Evolutionary conservation across 2,797 vertebrate species (phyloP).

Genomic region (Tinamus major): DNA sequence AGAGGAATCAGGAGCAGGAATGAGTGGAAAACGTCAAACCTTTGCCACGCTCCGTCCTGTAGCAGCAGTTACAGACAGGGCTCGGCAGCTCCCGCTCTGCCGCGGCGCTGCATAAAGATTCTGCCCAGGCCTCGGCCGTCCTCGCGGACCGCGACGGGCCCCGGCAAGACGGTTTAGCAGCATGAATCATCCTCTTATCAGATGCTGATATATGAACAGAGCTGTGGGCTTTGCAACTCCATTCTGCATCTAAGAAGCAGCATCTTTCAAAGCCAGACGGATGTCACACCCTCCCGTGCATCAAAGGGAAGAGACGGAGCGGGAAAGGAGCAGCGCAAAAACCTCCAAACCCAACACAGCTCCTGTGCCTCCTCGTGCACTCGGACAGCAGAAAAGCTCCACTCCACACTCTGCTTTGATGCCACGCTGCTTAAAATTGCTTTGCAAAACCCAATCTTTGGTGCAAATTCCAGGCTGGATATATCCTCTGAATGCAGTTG

Average conservation of each 20-base stretch:
- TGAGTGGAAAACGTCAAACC: conserved; percentile 29
- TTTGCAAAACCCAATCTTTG: conserved; percentile 30
- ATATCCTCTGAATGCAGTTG: neutral
- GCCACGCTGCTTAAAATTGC: neutral
- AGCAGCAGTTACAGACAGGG: neutral
- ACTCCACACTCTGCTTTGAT: neutral
- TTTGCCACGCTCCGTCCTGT: neutral
- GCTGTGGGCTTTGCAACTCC: conserved; percentile 44
- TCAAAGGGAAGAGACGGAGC: conserved; percentile 25
- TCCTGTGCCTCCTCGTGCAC: neutral
- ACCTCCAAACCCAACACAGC: neutral
- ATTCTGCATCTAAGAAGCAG: conserved; percentile 39
- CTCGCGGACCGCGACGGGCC: neutral
- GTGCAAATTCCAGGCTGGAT: conserved; percentile 33
- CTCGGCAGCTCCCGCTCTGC: neutral
- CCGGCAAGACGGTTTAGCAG: neutral
- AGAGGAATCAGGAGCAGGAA: conserved; percentile 53
- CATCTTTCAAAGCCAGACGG: conserved; percentile 42
- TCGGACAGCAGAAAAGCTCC: neutral
- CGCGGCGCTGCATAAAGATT: neutral
- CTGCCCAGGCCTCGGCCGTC: neutral
- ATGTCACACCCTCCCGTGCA: neutral
- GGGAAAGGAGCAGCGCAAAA: neutral
- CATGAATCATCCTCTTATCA: conserved; percentile 52
- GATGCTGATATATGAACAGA: conserved; percentile 38